phyloP scores from a whole-genome alignment of 2,797 vertebrate genomes.

The Chromis chromis region DNA sequence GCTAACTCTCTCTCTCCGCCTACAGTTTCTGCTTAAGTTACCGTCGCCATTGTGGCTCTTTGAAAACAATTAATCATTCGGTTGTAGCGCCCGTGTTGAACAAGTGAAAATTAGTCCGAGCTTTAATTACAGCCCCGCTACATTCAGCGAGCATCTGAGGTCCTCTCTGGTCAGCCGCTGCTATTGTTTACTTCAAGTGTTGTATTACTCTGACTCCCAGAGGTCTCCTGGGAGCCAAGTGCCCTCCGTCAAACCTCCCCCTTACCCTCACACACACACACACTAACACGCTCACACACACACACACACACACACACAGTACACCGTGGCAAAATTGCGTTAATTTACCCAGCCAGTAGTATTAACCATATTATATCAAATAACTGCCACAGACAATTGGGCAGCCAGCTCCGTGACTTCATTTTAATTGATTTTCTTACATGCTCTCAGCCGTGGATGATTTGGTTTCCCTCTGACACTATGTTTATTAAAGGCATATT shows the following conservation, averaged over 20 bases:
- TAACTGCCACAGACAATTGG: slow-evolving; percentile 96
- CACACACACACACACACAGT: slow-evolving; percentile 64
- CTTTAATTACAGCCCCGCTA: slow-evolving; percentile 72
- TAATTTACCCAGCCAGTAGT: slow-evolving; percentile 95
- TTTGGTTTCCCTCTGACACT: slow-evolving; percentile 92
- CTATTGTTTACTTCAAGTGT: slow-evolving; percentile 82
- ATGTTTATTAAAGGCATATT: slow-evolving; percentile 94
- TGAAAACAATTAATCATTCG: slow-evolving; percentile 17
- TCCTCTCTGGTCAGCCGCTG: slow-evolving; percentile 77
- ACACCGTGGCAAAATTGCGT: slow-evolving; percentile 89
- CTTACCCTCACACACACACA: slow-evolving; percentile 57
- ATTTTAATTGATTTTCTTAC: slow-evolving; percentile 97
- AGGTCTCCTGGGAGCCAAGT: slow-evolving; percentile 75
- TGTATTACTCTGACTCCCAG: slow-evolving; percentile 82
- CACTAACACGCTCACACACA: slow-evolving; percentile 27
- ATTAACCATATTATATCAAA: slow-evolving; percentile 96
- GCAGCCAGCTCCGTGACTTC: slow-evolving; percentile 89
- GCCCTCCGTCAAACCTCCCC: slow-evolving; percentile 72
- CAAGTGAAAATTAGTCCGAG: slow-evolving; percentile 46
- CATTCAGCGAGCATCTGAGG: slow-evolving; percentile 64
- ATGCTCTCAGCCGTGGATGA: slow-evolving; percentile 88
- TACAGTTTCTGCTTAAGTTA: background rate
- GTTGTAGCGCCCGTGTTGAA: background rate
- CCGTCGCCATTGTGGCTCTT: background rate
- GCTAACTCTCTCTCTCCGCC: background rate